Conservation (phyloP, 1,140 invertebrate species). For the Diprion similis region DNA sequence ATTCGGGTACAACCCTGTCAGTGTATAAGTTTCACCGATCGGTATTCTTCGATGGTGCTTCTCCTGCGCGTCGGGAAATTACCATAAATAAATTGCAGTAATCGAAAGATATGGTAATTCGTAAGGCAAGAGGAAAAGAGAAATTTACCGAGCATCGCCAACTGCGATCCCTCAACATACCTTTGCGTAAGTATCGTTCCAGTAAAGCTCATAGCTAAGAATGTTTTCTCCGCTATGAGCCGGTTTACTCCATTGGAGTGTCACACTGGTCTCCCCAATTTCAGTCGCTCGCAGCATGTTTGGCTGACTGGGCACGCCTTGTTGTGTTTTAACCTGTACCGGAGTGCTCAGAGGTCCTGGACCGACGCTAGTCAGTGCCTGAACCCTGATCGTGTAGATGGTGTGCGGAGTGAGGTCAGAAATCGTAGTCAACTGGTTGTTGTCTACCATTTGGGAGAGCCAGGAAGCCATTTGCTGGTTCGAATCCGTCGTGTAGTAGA, state of each 20-base stretch:
- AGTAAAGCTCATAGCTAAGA: conserved; percentile 94
- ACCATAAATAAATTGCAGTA: conserved; percentile 15
- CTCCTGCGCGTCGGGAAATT: conserved; percentile 55
- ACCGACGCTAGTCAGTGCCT: conserved; percentile 90
- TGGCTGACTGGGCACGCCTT: conserved; percentile 95
- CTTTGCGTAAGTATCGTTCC: conserved; percentile 95
- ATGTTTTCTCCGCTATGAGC: conserved; percentile 91
- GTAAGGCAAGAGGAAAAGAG: neutral
- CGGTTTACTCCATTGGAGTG: conserved; percentile 89
- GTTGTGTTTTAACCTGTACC: conserved; percentile 95
- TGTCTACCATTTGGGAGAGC: conserved; percentile 92
- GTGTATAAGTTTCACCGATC: conserved; percentile 83
- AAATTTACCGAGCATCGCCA: neutral
- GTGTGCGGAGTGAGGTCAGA: conserved; percentile 86
- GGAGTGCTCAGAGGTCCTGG: conserved; percentile 89
- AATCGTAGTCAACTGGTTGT: conserved; percentile 92
- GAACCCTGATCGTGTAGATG: conserved; percentile 91
- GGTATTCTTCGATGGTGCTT: conserved; percentile 75
- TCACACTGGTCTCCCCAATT: conserved; percentile 83
- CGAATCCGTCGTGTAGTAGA: conserved; percentile 93
- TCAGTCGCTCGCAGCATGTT: conserved; percentile 85
- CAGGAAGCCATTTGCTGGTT: conserved; percentile 86
- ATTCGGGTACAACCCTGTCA: conserved; percentile 91
- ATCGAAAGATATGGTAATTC: neutral
- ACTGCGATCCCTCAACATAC: conserved; percentile 57